A percentile compares a stretch with the other conserved stretches of the same genome.
These are phyloP conservation scores for Parus major DNA, from an alignment of 2,113 vertebrate genomes.

Conservation along the genomic window DNA sequence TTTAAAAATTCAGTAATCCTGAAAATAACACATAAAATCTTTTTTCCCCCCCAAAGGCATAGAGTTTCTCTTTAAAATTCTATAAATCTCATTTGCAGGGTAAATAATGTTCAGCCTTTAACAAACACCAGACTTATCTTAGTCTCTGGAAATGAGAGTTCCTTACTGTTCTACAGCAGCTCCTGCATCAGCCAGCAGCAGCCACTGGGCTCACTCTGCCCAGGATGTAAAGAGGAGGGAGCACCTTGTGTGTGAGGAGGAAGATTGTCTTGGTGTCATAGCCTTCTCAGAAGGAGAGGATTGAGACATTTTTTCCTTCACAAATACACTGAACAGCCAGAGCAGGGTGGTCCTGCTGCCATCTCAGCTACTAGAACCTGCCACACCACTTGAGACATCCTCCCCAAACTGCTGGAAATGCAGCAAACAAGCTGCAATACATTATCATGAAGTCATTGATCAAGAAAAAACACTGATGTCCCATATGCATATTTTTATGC, in stretches of 20 bases:
- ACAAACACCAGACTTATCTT: neutral
- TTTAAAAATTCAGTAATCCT: neutral
- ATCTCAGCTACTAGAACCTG: neutral
- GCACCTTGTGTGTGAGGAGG: fast-evolving
- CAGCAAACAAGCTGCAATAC: neutral
- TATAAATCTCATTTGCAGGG: neutral
- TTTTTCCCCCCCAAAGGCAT: neutral
- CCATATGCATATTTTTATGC: neutral
- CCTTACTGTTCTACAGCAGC: neutral
- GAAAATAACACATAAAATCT: neutral
- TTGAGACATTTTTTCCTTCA: neutral
- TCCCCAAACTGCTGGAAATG: neutral
- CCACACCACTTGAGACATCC: neutral
- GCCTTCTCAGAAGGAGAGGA: neutral
- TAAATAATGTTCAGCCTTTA: neutral
- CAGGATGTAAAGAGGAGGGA: neutral
- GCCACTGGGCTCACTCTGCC: neutral
- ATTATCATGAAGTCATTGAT: neutral
- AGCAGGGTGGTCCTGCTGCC: neutral
- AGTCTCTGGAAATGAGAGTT: neutral
- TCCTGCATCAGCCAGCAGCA: neutral
- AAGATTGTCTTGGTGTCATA: neutral
- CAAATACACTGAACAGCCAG: neutral
- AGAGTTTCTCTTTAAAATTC: neutral
- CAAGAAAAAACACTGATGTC: neutral